phyloP scores from a whole-genome alignment of 2,113 vertebrate species.

The Cephalopterus ornatus region DNA sequence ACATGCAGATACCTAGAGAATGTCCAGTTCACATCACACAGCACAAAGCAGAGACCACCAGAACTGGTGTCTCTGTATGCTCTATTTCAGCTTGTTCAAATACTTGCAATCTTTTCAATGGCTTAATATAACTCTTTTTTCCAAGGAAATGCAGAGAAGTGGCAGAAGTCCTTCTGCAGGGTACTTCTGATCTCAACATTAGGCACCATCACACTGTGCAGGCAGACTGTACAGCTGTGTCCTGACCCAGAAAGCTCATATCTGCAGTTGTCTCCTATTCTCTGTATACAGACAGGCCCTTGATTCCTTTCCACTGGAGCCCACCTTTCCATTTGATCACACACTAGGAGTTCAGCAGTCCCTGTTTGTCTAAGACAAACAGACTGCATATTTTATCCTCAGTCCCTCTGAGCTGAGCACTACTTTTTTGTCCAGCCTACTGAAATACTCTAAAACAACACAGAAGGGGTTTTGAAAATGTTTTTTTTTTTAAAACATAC shows the following conservation, averaged over 20 bases:
- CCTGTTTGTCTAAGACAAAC: background rate
- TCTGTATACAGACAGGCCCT: background rate
- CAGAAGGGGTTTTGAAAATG: background rate
- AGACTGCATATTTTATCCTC: background rate
- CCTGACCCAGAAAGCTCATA: background rate
- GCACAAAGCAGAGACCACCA: background rate
- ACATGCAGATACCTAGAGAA: background rate
- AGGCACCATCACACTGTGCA: background rate
- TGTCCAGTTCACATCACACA: rapidly evolving
- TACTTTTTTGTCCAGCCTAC: background rate
- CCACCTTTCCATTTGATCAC: background rate
- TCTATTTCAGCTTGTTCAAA: background rate
- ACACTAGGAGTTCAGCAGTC: background rate
- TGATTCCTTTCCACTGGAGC: background rate
- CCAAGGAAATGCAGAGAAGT: background rate
- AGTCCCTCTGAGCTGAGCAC: background rate
- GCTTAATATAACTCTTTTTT: background rate
- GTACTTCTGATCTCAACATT: background rate
- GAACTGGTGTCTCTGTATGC: background rate
- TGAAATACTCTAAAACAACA: background rate
- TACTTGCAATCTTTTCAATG: background rate
- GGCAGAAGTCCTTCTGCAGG: background rate
- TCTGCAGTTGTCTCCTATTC: background rate
- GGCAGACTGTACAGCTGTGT: background rate
- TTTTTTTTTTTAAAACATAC: background rate